These are phyloP conservation scores for Zootoca vivipara DNA, from an alignment of 2,113 vertebrate genomes.

Conservation along the genomic window DNA sequence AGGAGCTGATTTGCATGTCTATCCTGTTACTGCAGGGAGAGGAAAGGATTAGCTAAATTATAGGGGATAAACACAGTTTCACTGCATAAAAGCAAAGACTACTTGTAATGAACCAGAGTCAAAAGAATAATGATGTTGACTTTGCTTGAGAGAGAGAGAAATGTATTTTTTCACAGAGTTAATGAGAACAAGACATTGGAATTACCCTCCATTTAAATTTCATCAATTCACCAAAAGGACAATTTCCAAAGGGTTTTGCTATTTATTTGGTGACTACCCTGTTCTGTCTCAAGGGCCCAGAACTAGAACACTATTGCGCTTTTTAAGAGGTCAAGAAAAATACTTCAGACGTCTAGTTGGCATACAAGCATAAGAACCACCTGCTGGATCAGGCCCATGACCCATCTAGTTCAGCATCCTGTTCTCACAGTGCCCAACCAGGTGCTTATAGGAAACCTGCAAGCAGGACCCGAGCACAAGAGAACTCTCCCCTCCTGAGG, in stretches of 20 bases:
- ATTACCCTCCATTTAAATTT: constrained; percentile 5
- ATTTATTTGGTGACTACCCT: neutral
- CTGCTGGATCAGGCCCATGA: no score
- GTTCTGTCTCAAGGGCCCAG: neutral
- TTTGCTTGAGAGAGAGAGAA: constrained; percentile 18
- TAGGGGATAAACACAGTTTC: constrained; percentile 43
- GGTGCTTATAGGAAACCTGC: no score
- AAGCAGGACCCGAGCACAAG: no score
- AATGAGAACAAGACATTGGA: neutral
- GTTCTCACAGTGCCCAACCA: no score
- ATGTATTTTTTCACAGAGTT: constrained; percentile 19
- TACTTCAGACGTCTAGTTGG: neutral
- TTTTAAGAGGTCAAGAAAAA: neutral
- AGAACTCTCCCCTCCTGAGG: no score
- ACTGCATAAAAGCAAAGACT: constrained; percentile 29
- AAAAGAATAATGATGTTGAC: constrained; percentile 29
- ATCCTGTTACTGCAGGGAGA: neutral
- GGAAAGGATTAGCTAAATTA: constrained; percentile 49
- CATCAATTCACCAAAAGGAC: neutral
- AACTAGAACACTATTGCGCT: neutral
- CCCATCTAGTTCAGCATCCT: no score
- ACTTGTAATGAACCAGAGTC: constrained; percentile 27
- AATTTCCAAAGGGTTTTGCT: constrained; percentile 3
- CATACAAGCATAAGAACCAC: neutral
- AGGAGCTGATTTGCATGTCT: constrained; percentile 35